Evolutionary conservation across 1,140 invertebrate genomes (phyloP).

Genomic region (Cydia fagiglandana): DNA sequence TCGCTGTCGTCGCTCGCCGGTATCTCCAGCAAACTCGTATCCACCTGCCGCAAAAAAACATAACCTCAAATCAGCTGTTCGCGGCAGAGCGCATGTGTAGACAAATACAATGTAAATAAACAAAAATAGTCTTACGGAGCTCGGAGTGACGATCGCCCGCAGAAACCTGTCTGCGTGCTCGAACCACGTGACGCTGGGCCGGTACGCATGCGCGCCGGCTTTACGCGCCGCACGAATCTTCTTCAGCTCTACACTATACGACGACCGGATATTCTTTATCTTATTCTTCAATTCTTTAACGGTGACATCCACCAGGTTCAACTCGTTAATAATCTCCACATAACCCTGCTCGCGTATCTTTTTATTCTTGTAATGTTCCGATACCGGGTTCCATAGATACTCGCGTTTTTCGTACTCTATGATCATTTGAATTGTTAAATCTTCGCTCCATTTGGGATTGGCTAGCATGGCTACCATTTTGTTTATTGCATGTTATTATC

Average conservation of each 20-base stretch:
- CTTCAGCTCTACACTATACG: conserved; percentile 77
- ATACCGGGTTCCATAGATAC: conserved; percentile 74
- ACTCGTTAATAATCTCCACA: conserved; percentile 72
- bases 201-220: conserved; percentile 75
- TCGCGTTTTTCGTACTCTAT: conserved; percentile 76
- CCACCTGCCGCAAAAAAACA: conserved; percentile 62
- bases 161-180: conserved; percentile 78
- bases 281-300: conserved; percentile 78
- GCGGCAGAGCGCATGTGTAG: conserved; percentile 53
- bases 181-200: conserved; percentile 78
- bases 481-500: conserved; percentile 50
- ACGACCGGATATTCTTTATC: conserved; percentile 76
- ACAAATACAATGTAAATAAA: conserved; percentile 51
- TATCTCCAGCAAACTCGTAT: conserved; percentile 70
- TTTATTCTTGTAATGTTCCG: conserved; percentile 76
- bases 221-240: conserved; percentile 76
- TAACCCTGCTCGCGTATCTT: conserved; percentile 74
- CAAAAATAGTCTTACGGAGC: conserved; percentile 69
- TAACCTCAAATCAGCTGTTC: conserved; percentile 43
- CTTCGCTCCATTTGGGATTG: conserved; percentile 77
- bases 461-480: conserved; percentile 75
- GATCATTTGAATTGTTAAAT: conserved; percentile 75
- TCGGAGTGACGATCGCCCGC: conserved; percentile 76
- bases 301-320: conserved; percentile 70
- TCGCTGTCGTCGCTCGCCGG: conserved; percentile 75